Evolutionary conservation across 2,888 invertebrate species (phyloP), one percentile per base, ranked within the genome.

Genomic region (Trachelus stipa): DNA sequence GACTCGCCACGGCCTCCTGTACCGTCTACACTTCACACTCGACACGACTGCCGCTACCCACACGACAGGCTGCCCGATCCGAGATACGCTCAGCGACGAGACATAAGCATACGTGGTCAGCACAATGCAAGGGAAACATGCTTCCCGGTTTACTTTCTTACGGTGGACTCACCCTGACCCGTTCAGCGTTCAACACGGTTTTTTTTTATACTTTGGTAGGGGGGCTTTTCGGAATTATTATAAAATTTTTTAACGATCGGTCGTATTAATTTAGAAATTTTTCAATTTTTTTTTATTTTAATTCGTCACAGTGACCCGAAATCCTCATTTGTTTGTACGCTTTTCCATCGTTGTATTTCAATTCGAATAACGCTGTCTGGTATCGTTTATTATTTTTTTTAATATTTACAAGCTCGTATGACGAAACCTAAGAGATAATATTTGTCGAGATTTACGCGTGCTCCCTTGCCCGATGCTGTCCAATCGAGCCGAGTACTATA

Each of bases 401-500:
- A 79, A 81, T 79, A 84, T 83, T 81, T 80, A 83, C 73, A 79
- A 77, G 77, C 78, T 79, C 76, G 79, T 69, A 81, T 79, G 68
- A n/a, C 30, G 35, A 74, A 4, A 77, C 77, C 81, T 79, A 56
- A 83, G 83, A 83, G 86, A 86, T 86, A 88, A 88, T 88, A 88
- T 88, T 88, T 88, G 86, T 82, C 82, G 80, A 83, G 87, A 87
- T 87, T 86, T 87, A 82, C 83, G 84, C 83, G 83, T 85, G 83
- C 83, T 82, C 79, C 82, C 82, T 79, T 78, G 82, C 9, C 15
- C 6, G 15, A 12, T 40, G 40, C 15, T 4, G 15, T 40, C 1
- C 56, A 56, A 0, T 9, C 23, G 9, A 23, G 23, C 56, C 9
- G 9, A 56, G 23, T 23, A 9, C 23, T 56, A 1, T 9, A 23